Evolutionary conservation across 2,797 vertebrate species (phyloP), one percentile per base, ranked within the genome.

Genomic region (Halcyon smyrnensis): DNA sequence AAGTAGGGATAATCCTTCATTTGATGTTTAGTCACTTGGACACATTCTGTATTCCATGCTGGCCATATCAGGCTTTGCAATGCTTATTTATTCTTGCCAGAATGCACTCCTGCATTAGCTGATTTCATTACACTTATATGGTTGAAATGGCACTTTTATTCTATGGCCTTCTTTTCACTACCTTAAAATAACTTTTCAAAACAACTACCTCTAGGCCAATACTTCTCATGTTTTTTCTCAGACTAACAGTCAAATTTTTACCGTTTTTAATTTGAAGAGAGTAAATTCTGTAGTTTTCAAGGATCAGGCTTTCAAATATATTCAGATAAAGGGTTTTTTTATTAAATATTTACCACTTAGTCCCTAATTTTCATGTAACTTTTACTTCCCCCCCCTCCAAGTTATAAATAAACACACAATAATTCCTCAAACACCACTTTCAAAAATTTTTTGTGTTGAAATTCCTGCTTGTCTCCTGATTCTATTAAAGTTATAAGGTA

Each of bases 1-100:
- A 96, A 98, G 95, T 93, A 96, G 94, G 82, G 85, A 96, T 97
- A 97, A 97, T 97, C 93, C 89, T 95, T 97, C 95, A 96, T 97
- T 97, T 97, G 94, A 95, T 97, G 96, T 93, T 97, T 96, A 96
- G 81, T 97, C 96, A 97, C 90, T 91, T 95, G 97, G 85, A 95
- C 96, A 97, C 75, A 93, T 96, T 97, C 95, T 95, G 81, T 95
- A 95, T 92, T 96, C 95, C 76, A 68, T 43, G 71, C 59, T 86
- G 94, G 67, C 62, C 77, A 71, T 46, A 82, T 27, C 71, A 92
- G 79, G 41, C 53, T 71, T 90, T 78, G 43, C 57, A 70, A 78
- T 71, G 50, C 69, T 89, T 93, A 45, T 89, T 95, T 95, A 81
- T 89, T 70, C 63, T 93, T 94, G 75, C 63, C 90, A 96, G 85